These are phyloP conservation scores for Arion vulgaris DNA, from an alignment of 1,140 invertebrate genomes.

Conservation along the genomic window DNA sequence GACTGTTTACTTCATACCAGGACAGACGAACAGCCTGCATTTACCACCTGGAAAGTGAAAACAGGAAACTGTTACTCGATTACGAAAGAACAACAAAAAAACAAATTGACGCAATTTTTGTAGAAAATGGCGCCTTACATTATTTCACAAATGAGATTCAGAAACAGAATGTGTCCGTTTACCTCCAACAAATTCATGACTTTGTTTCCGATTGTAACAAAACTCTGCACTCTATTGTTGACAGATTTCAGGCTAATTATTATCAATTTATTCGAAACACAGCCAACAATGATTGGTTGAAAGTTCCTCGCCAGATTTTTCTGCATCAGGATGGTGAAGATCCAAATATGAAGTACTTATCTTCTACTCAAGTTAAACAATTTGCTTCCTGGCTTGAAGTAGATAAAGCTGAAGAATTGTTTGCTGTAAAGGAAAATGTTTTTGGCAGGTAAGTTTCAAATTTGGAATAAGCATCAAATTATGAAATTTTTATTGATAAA, in stretches of 20 bases:
- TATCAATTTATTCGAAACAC: slow-evolving; percentile 49
- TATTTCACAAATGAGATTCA: slow-evolving; percentile 42
- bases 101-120: slow-evolving; percentile 48
- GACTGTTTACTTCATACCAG: slow-evolving; percentile 50
- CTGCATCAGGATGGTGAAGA: slow-evolving; percentile 50
- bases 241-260: slow-evolving; percentile 50
- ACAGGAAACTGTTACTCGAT: slow-evolving; percentile 43
- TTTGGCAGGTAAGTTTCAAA: slow-evolving; percentile 57
- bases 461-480: no score
- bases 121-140: slow-evolving; percentile 49
- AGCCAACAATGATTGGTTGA: slow-evolving; percentile 55
- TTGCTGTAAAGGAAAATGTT: slow-evolving; percentile 49
- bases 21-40: slow-evolving; percentile 56
- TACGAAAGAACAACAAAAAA: slow-evolving; percentile 43
- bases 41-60: slow-evolving; percentile 51
- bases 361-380: slow-evolving; percentile 48
- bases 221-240: slow-evolving; percentile 52
- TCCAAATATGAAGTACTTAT: slow-evolving; percentile 41
- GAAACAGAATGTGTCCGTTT: slow-evolving; percentile 48
- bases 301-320: slow-evolving; percentile 59
- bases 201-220: slow-evolving; percentile 57
- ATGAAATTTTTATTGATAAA: no score
- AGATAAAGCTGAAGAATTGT: slow-evolving; percentile 56
- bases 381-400: slow-evolving; percentile 64
- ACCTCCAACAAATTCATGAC: slow-evolving; percentile 51